Evolutionary conservation across 2,113 vertebrate genomes (phyloP).

Genomic region (Amphiprion ocellaris): DNA sequence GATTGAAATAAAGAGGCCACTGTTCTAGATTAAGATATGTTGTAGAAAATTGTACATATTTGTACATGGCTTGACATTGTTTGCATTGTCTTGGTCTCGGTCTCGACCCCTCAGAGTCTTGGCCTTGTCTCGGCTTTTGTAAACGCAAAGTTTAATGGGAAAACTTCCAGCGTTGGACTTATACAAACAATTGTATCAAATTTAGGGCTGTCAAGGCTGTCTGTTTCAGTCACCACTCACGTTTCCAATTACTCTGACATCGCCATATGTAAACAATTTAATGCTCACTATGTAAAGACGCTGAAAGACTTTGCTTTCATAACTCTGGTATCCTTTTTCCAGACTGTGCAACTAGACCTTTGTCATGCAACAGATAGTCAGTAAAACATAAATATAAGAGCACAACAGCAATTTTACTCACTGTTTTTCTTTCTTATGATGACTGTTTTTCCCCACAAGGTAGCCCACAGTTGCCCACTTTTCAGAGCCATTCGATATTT

Average conservation of each 20-base stretch:
- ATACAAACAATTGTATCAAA: not conserved
- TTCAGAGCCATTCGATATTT: no score
- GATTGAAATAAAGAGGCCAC: no score
- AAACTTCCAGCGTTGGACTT: not conserved
- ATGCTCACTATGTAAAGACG: not conserved
- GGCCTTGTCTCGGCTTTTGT: no score
- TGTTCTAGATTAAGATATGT: no score
- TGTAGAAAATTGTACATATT: no score
- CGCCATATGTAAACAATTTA: slow-evolving; percentile 22
- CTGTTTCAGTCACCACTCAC: not conserved
- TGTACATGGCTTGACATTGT: no score
- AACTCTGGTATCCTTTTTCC: not conserved
- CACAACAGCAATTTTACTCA: not conserved
- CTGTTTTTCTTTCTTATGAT: no score
- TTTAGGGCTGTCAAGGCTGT: not conserved
- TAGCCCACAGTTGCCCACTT: not conserved
- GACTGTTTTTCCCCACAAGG: not conserved
- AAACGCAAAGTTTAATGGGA: not conserved
- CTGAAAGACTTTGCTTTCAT: not conserved
- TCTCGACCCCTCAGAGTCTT: no score
- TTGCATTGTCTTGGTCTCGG: no score
- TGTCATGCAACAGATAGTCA: not conserved
- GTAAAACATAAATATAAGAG: not conserved
- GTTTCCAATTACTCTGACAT: not conserved
- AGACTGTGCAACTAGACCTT: not conserved